Evolutionary conservation across 2,113 vertebrate species (phyloP).

Genomic region (Diphyllodes magnificus): DNA sequence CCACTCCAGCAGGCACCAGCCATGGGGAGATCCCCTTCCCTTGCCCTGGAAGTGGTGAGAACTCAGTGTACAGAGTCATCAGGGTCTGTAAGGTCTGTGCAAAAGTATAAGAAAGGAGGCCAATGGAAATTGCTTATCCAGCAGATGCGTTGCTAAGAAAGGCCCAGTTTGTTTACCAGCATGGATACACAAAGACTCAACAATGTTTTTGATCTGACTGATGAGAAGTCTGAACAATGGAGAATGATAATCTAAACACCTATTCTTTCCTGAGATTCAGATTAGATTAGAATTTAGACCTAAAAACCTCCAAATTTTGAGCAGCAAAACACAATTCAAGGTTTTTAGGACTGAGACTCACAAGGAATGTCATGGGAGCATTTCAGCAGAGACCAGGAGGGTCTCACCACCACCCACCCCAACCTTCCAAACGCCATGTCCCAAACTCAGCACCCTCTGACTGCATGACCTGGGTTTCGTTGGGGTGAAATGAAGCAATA

Average conservation of each 20-base stretch:
- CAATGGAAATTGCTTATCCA: neutral
- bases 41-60: neutral
- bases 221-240: neutral
- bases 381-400: neutral
- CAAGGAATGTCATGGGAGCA: fast-evolving
- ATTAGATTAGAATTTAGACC: neutral
- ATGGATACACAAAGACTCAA: neutral
- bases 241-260: neutral
- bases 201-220: neutral
- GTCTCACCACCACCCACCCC: neutral
- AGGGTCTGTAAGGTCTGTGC: neutral
- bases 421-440: neutral
- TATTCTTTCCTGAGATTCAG: neutral
- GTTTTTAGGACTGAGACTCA: neutral
- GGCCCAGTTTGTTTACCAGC: neutral
- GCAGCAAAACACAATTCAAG: neutral
- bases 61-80: neutral
- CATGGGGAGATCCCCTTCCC: neutral
- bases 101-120: neutral
- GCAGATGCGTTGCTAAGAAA: neutral
- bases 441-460: neutral
- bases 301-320: neutral
- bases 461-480: fast-evolving
- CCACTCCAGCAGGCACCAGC: neutral
- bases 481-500: neutral